Evolutionary conservation across 92 coral and sea anemone genomes (phyloP).

Genomic region (Phenganax marumi): DNA sequence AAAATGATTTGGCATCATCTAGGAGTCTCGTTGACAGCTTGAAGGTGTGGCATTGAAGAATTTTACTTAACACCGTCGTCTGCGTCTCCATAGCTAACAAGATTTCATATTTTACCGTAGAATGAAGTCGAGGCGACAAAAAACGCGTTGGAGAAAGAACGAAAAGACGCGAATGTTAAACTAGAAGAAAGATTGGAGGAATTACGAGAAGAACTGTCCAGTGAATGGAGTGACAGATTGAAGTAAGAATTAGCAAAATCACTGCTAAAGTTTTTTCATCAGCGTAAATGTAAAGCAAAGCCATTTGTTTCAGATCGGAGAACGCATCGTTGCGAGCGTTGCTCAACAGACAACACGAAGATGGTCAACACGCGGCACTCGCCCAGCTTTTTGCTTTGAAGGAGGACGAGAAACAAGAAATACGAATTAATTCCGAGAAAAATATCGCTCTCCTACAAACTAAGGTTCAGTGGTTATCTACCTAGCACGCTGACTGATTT

Average conservation of each 20-base stretch:
- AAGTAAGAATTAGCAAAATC: conserved; percentile 52
- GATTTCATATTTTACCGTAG: conserved; percentile 32
- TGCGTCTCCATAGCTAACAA: neutral
- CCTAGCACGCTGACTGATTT: neutral
- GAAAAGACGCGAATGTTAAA: conserved; percentile 61
- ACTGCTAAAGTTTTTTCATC: neutral
- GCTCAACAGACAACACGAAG: conserved; percentile 70
- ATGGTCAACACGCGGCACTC: conserved; percentile 68
- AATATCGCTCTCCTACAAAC: conserved; percentile 70
- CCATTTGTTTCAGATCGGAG: conserved; percentile 61
- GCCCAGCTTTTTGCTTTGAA: conserved; percentile 64
- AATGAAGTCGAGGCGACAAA: conserved; percentile 65
- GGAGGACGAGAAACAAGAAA: conserved; percentile 70
- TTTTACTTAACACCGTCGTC: no score
- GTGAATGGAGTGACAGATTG: conserved; percentile 76
- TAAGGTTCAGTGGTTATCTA: conserved; percentile 54
- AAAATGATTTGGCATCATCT: conserved; percentile 65
- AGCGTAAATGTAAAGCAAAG: neutral
- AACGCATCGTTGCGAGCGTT: conserved; percentile 67
- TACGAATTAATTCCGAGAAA: conserved; percentile 69
- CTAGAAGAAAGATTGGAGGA: conserved; percentile 64
- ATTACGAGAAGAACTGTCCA: conserved; percentile 63
- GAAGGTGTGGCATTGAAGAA: conserved; percentile 52
- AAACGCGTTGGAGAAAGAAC: conserved; percentile 54
- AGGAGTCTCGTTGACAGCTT: conserved; percentile 52